phyloP scores from a whole-genome alignment of 2,113 vertebrate genomes.

The Emydocephalus ijimae region DNA sequence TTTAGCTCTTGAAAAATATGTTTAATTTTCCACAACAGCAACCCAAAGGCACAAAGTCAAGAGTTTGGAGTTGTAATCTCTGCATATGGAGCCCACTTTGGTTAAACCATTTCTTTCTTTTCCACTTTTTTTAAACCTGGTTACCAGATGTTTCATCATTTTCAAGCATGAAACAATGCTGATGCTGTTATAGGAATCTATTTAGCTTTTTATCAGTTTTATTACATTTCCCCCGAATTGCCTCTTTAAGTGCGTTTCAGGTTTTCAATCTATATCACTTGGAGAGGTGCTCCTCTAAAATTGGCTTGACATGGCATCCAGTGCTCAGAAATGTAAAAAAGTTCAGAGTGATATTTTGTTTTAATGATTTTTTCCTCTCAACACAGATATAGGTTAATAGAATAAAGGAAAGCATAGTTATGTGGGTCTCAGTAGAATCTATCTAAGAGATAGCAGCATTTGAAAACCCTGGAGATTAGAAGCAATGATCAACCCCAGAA shows the following conservation, averaged over 20 bases:
- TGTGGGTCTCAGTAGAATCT: neutral
- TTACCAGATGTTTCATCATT: conserved; percentile 24
- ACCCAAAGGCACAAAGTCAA: neutral
- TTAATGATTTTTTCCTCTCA: conserved; percentile 46
- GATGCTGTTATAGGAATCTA: conserved; percentile 28
- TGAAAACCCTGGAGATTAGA: neutral
- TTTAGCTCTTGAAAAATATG: neutral
- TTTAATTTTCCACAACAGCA: conserved; percentile 8
- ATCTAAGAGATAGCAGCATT: neutral
- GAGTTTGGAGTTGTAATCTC: conserved; percentile 13
- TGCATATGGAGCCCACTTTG: neutral
- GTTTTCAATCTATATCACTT: conserved; percentile 46
- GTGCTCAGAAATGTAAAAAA: conserved; percentile 47
- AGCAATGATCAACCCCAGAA: neutral
- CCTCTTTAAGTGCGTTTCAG: conserved; percentile 27
- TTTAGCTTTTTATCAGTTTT: conserved; percentile 33
- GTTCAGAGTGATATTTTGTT: conserved; percentile 49
- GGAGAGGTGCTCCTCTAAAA: conserved; percentile 31
- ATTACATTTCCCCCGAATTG: conserved; percentile 28
- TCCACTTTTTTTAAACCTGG: conserved; percentile 49
- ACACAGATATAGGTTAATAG: conserved; percentile 37
- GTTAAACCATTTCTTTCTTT: conserved; percentile 18
- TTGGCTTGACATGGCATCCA: conserved; percentile 19
- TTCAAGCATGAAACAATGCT: conserved; percentile 27
- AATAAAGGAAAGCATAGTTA: neutral